Evolutionary conservation across 2,113 vertebrate species (phyloP).

Genomic region (Chloropsis hardwickii): DNA sequence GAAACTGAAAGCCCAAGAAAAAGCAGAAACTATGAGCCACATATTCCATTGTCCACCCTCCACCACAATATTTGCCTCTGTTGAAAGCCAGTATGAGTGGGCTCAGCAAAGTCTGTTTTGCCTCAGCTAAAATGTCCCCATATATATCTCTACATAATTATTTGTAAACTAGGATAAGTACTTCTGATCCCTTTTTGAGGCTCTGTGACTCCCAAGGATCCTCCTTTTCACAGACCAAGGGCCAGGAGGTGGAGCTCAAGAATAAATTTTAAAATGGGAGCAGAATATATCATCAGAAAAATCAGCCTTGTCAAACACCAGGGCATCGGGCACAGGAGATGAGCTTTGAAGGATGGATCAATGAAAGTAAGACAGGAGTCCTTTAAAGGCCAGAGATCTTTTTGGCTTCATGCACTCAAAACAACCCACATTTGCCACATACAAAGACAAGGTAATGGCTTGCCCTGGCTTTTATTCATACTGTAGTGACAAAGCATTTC

Average conservation of each 20-base stretch:
- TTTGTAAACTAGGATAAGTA: neutral
- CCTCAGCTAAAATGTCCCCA: neutral
- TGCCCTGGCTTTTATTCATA: neutral
- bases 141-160: neutral
- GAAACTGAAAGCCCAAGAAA: slow-evolving; percentile 7
- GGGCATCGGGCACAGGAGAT: neutral
- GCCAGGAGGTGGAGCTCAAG: slow-evolving; percentile 57
- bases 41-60: neutral
- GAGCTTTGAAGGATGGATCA: neutral
- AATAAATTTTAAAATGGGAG: slow-evolving; percentile 25
- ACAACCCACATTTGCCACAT: neutral
- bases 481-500: neutral
- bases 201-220: neutral
- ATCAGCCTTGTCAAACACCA: neutral
- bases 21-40: neutral
- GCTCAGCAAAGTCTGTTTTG: neutral
- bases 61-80: neutral
- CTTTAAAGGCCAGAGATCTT: neutral
- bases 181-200: neutral
- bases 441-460: neutral
- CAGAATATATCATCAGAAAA: neutral
- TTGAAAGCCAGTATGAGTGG: neutral
- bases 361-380: neutral
- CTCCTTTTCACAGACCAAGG: neutral
- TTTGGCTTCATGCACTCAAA: neutral